These are phyloP conservation scores for Cryptus armator DNA, from an alignment of 2,888 invertebrate genomes.

Conservation along the genomic window DNA sequence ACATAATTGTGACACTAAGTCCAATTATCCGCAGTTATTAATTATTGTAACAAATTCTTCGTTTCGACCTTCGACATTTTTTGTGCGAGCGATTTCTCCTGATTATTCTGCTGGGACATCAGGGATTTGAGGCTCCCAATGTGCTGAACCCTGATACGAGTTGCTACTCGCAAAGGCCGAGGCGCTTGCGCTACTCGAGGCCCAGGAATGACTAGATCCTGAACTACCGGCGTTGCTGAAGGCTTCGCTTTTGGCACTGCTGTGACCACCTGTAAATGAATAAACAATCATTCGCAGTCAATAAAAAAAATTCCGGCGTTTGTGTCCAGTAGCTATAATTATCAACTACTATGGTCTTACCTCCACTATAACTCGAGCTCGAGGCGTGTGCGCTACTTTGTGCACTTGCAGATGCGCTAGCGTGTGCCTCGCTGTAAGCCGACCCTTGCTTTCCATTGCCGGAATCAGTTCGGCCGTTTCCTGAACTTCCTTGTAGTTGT, in stretches of 20 bases:
- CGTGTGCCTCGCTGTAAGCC: constrained; percentile 43
- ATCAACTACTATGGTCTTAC: constrained; percentile 12
- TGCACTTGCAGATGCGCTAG: constrained; percentile 36
- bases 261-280: constrained; percentile 27
- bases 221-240: constrained; percentile 17
- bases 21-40: background rate
- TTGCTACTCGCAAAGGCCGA: constrained; percentile 58
- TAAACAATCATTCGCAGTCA: background rate
- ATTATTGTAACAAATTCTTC: background rate
- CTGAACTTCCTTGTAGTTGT: constrained; percentile 32
- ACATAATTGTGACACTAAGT: background rate
- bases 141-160: constrained; percentile 28
- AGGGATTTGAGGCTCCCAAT: background rate
- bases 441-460: background rate
- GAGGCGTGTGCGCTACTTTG: constrained; percentile 46
- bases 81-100: background rate
- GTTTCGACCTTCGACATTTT: background rate
- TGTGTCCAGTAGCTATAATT: background rate
- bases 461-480: background rate
- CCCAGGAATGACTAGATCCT: constrained; percentile 49
- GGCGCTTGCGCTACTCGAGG: constrained; percentile 55
- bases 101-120: background rate
- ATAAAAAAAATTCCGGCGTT: background rate
- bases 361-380: constrained; percentile 44
- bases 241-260: constrained; percentile 56